Percentiles rank a stretch among this genome's conserved stretches.
phyloP scores from a whole-genome alignment of 2,113 vertebrate species.

The Herpetotheres cachinnans region DNA sequence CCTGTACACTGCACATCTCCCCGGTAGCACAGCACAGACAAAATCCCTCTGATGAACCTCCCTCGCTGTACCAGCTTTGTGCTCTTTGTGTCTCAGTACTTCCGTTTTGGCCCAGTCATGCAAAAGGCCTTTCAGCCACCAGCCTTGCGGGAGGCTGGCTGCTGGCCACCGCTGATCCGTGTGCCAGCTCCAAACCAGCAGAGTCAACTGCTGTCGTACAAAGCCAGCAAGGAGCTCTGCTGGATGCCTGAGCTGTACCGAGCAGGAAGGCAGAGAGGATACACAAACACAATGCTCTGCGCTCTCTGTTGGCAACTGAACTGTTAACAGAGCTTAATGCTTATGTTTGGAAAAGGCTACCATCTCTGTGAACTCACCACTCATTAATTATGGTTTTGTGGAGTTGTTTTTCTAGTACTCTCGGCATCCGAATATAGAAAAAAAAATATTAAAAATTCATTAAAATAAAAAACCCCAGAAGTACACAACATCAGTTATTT shows the following conservation, averaged over 20 bases:
- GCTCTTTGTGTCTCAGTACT: background rate
- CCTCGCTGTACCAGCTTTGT: background rate
- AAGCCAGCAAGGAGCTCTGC: background rate
- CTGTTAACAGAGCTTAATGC: background rate
- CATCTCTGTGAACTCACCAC: background rate
- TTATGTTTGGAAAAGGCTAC: background rate
- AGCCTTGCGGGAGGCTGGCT: fast-evolving
- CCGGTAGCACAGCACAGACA: background rate
- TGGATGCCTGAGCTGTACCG: background rate
- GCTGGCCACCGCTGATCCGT: fast-evolving
- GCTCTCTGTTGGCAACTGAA: background rate
- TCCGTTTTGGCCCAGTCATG: background rate
- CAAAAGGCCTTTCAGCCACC: background rate
- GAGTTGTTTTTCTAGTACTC: background rate
- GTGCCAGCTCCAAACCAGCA: background rate
- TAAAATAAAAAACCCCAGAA: background rate
- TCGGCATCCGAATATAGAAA: background rate
- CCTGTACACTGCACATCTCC: background rate
- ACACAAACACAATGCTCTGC: background rate
- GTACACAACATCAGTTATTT: background rate
- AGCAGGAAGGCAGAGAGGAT: background rate
- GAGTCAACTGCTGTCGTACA: fast-evolving
- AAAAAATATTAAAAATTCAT: background rate
- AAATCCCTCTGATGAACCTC: background rate
- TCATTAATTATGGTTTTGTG: background rate